phyloP scores from a whole-genome alignment of 2,888 invertebrate species.

The Cheiracanthium punctorium region DNA sequence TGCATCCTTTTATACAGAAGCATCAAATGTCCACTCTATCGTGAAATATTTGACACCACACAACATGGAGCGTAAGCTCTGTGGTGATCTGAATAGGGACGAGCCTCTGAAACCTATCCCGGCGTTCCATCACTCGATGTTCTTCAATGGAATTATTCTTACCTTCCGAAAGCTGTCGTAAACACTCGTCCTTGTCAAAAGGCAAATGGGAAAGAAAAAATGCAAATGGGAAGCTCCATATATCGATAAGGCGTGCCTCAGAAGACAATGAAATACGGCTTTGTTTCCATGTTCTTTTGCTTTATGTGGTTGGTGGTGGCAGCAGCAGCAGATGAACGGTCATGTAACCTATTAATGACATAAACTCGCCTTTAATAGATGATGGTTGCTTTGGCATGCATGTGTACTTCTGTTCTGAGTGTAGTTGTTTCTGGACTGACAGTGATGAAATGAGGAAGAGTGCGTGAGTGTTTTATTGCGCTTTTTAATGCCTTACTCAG shows the following conservation, averaged over 20 bases:
- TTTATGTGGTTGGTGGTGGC: no score
- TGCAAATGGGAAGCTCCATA: background rate
- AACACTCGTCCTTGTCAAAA: background rate
- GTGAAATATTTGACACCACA: no score
- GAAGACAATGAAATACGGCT: background rate
- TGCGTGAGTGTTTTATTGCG: no score
- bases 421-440: no score
- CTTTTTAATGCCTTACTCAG: no score
- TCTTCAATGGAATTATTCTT: background rate
- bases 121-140: background rate
- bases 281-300: background rate
- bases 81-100: no score
- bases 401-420: no score
- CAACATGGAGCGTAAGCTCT: no score
- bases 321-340: background rate
- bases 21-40: no score
- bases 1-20: no score
- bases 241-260: background rate
- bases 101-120: no score
- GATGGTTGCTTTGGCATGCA: background rate
- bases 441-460: no score
- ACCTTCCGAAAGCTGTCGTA: slow-evolving; percentile 6
- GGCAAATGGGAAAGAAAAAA: background rate
- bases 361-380: slow-evolving; percentile 7
- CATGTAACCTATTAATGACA: background rate